phyloP scores from a whole-genome alignment of 2,888 invertebrate species.

The Folsomia candida region DNA sequence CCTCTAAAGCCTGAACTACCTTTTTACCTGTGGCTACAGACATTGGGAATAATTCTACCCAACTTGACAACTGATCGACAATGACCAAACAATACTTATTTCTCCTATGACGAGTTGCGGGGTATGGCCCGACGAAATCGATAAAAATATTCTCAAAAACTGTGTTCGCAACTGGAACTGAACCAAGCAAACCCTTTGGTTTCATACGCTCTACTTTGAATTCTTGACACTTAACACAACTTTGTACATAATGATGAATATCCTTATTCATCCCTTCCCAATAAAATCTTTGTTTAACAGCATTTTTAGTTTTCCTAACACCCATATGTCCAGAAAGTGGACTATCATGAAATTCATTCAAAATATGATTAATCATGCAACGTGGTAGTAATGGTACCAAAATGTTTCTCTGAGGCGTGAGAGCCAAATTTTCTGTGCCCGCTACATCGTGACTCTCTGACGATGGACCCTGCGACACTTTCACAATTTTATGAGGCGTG shows the following conservation, averaged over 20 bases:
- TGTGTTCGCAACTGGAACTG: constrained; percentile 6
- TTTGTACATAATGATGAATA: constrained; percentile 19
- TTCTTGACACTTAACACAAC: constrained; percentile 30
- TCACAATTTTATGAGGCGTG: too few species aligned
- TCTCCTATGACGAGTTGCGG: background rate
- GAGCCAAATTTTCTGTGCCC: too few species aligned
- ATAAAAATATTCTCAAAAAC: constrained; percentile 29
- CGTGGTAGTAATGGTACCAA: constrained; percentile 22
- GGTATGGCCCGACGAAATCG: constrained; percentile 30
- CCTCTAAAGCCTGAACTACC: constrained; percentile 31
- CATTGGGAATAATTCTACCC: constrained; percentile 39
- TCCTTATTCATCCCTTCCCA: too few species aligned
- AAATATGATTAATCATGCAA: constrained; percentile 13
- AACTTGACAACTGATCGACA: constrained; percentile 38
- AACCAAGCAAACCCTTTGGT: constrained; percentile 17
- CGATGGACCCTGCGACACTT: too few species aligned
- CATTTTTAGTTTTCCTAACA: constrained; percentile 18
- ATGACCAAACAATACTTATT: constrained; percentile 34
- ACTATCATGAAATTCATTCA: constrained; percentile 26
- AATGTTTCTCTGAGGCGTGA: background rate
- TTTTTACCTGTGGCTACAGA: constrained; percentile 21
- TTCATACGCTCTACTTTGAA: constrained; percentile 16
- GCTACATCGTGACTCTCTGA: too few species aligned
- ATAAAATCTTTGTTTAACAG: constrained; percentile 24
- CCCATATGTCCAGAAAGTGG: constrained; percentile 33